phyloP scores from a whole-genome alignment of 2,888 invertebrate genomes.

The Cartodere bifasciata region DNA sequence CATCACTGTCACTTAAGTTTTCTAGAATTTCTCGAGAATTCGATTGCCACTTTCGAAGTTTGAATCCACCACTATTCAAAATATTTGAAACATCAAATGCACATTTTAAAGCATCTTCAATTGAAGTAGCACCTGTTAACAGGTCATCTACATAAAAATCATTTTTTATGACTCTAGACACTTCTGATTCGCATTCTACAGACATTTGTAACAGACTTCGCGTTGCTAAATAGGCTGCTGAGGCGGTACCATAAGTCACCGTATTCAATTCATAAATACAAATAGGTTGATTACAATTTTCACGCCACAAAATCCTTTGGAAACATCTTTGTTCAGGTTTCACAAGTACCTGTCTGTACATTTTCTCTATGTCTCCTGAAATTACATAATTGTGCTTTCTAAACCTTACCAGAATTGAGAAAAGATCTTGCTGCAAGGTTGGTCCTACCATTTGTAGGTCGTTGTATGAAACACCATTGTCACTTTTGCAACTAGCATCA shows the following conservation, averaged over 20 bases:
- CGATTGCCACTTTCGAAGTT: constrained; percentile 8
- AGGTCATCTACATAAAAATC: constrained; percentile 15
- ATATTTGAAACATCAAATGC: constrained; percentile 5
- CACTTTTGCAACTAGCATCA: constrained; percentile 9
- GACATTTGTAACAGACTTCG: constrained; percentile 17
- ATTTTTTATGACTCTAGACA: constrained; percentile 4
- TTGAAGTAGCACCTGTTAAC: constrained; percentile 10
- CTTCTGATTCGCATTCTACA: constrained; percentile 12
- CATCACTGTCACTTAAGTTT: too few relatives aligned
- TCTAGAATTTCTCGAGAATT: too few relatives aligned
- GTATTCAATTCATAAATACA: constrained; percentile 15
- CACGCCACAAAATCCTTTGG: constrained; percentile 20
- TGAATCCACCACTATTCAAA: constrained; percentile 5
- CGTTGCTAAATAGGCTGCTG: constrained; percentile 18
- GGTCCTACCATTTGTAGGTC: constrained; percentile 10
- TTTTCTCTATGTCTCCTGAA: constrained; percentile 21
- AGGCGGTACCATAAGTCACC: constrained; percentile 18
- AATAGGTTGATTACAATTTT: constrained; percentile 11
- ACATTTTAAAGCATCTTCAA: constrained; percentile 3
- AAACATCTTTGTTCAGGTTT: constrained; percentile 15
- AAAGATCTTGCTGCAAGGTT: constrained; percentile 4
- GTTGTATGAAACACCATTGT: constrained; percentile 12
- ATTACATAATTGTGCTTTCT: constrained; percentile 18
- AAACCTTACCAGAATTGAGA: constrained; percentile 5
- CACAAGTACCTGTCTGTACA: constrained; percentile 22